These are phyloP conservation scores for Conger conger DNA, from an alignment of 2,113 vertebrate genomes.

Conservation along the genomic window DNA sequence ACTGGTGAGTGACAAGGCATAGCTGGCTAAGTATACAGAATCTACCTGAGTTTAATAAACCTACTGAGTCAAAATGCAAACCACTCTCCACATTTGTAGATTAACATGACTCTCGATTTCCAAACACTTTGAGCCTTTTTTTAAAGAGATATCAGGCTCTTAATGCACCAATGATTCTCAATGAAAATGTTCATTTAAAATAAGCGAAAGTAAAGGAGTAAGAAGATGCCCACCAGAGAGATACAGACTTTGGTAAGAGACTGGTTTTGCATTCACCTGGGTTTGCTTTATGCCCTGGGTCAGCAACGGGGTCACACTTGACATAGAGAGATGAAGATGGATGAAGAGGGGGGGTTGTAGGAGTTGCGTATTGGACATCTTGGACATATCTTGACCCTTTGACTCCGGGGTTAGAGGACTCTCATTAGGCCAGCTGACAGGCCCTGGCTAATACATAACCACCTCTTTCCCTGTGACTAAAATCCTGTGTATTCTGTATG, in stretches of 20 bases:
- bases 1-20: too few species aligned
- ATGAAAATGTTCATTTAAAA: slow-evolving; percentile 92
- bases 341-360: slow-evolving; percentile 54
- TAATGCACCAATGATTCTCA: too few species aligned
- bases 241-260: neutral
- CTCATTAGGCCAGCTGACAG: slow-evolving; percentile 32
- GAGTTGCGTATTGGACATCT: slow-evolving; percentile 70
- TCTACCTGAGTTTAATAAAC: too few species aligned
- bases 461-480: slow-evolving; percentile 17
- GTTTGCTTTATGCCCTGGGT: slow-evolving; percentile 12
- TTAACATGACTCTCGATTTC: too few species aligned
- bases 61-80: too few species aligned
- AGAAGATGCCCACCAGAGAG: neutral
- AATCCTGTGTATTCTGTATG: neutral
- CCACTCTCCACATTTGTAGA: too few species aligned
- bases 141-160: too few species aligned
- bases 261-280: neutral
- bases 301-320: slow-evolving; percentile 60
- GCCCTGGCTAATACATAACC: slow-evolving; percentile 9
- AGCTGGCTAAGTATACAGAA: too few species aligned
- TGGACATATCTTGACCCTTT: slow-evolving; percentile 60
- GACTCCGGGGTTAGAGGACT: slow-evolving; percentile 55
- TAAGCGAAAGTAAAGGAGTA: neutral
- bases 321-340: slow-evolving; percentile 71
- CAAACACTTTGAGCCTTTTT: too few species aligned